phyloP scores from a whole-genome alignment of 2,888 invertebrate species.

The Frankliniella fusca region DNA sequence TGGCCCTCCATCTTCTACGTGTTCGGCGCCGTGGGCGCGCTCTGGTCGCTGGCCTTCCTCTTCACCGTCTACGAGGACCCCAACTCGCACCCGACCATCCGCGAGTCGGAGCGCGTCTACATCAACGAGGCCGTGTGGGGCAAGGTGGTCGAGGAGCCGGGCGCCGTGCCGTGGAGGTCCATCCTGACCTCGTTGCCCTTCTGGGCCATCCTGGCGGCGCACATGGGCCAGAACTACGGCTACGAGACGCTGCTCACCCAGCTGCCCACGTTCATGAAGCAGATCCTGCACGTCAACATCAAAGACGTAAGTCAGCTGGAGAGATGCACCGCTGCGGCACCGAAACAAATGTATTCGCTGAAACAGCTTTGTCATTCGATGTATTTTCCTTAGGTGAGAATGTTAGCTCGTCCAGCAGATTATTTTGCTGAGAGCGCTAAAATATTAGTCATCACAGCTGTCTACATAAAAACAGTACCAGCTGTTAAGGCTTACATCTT shows the following conservation, averaged over 20 bases:
- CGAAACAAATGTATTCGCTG: too few relatives aligned
- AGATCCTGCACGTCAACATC: conserved; percentile 77
- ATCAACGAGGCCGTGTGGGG: conserved; percentile 77
- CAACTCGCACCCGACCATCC: conserved; percentile 65
- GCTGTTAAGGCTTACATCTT: too few relatives aligned
- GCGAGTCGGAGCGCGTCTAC: conserved; percentile 73
- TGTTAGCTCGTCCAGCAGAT: too few relatives aligned
- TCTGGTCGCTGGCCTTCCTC: conserved; percentile 78
- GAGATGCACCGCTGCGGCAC: too few relatives aligned
- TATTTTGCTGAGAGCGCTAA: too few relatives aligned
- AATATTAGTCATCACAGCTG: too few relatives aligned
- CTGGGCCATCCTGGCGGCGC: conserved; percentile 82
- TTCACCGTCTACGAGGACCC: conserved; percentile 71
- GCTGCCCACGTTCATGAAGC: conserved; percentile 84
- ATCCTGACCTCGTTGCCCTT: conserved; percentile 76
- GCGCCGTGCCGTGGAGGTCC: conserved; percentile 74
- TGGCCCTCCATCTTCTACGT: conserved; percentile 91
- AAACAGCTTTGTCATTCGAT: too few relatives aligned
- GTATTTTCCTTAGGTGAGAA: too few relatives aligned
- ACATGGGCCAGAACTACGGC: conserved; percentile 88
- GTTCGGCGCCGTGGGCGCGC: conserved; percentile 71
- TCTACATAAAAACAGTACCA: too few relatives aligned
- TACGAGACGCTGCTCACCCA: conserved; percentile 88
- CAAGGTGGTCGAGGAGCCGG: conserved; percentile 57
- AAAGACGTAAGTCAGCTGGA: conserved; percentile 58